Evolutionary conservation across 2,113 vertebrate species (phyloP).

Genomic region (Canis aureus): DNA sequence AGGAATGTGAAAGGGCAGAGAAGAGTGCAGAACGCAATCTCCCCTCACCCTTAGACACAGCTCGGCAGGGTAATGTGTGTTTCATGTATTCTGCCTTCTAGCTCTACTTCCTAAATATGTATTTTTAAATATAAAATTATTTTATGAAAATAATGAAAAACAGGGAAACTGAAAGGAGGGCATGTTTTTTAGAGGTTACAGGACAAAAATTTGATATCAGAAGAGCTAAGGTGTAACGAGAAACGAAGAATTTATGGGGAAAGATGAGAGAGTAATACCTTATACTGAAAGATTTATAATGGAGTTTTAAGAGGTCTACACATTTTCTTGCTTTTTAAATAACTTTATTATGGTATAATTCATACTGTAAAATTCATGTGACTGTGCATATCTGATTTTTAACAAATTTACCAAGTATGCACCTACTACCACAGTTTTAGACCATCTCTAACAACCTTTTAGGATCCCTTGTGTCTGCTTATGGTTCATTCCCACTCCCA

Average conservation of each 20-base stretch:
- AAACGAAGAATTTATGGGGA: conserved; percentile 60
- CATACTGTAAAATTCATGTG: background rate
- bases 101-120: conserved; percentile 83
- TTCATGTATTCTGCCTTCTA: conserved; percentile 83
- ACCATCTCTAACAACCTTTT: background rate
- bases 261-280: background rate
- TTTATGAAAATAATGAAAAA: conserved; percentile 78
- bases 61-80: conserved; percentile 33
- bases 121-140: conserved; percentile 84
- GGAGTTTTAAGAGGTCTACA: background rate
- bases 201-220: conserved; percentile 62
- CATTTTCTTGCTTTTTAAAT: background rate
- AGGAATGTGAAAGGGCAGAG: background rate
- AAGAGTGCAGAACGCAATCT: background rate
- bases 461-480: background rate
- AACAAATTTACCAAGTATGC: background rate
- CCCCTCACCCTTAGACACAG: background rate
- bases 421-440: background rate
- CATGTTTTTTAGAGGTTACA: background rate
- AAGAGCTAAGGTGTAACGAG: conserved; percentile 72
- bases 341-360: background rate
- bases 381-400: background rate
- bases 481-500: background rate
- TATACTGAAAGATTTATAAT: background rate
- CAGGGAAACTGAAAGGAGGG: background rate